Evolutionary conservation across 2,888 invertebrate species (phyloP), one percentile per base, ranked within the genome.

Genomic region (Aelia acuminata): DNA sequence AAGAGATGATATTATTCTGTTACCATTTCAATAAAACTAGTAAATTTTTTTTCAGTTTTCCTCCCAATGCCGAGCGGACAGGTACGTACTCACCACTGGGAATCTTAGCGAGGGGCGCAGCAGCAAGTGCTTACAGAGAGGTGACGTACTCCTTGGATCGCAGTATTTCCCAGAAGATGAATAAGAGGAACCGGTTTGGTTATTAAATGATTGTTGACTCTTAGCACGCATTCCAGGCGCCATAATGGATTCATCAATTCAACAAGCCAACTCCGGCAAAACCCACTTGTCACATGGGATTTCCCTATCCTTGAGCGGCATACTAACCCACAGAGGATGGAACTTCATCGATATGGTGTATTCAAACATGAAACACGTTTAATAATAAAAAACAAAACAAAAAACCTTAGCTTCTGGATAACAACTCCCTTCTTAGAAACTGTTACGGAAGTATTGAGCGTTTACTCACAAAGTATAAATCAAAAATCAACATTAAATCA

Each of bases 101-200:
- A 50, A 20, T 20, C 3, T 7, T 4, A 20, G 20, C 11, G 49
- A 53, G 5, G n/a, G 11, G 8, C 10, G n/a, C 8, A n/a, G 8
- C n/a, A 53, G 53, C 13, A 20, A 8, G 31, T 31, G 63, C 15
- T 63, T 53, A n/a, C n/a, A 53, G n/a, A 11, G 31, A 15, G 4
- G 31, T 63, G 63, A 63, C 63, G 63, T 63, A 5, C 15, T 31
- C 63, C 15, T 10, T 15, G 31, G 31, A 13, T 3, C 26, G 26
- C 13, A 57, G 57, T 57, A 57, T 57, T 53, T 57, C 63, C 63
- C 31, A 63, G 63, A 31, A 63, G 63, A 26, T 63, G 31, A 63
- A 63, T 63, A 63, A 31, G 63, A 63, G 63, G 63, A 31, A 63
- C 63, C 63, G 26, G 63, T 63, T 63, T 63, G 26, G 31, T 63